Evolutionary conservation across 1,140 invertebrate genomes (phyloP), one percentile per base, ranked within the genome.

Genomic region (Dreissena rostriformis): DNA sequence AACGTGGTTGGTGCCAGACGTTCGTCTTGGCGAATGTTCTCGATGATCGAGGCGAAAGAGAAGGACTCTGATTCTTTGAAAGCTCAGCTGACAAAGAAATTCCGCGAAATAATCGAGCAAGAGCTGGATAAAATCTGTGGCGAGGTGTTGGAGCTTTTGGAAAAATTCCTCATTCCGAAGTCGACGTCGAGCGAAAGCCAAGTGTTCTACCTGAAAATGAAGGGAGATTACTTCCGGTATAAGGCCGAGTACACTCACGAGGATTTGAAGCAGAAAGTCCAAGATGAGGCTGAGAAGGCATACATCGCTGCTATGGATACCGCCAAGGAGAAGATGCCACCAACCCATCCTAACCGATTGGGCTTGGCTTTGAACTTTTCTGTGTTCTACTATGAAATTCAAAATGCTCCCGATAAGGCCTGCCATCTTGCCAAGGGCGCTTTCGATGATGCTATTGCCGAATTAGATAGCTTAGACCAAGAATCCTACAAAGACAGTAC

Each of bases 401-500:
- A 99, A 94, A 99, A 98, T 95, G 97, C 97, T 93, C 98, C 98
- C 94, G 98, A 99, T 94, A 98, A 98, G 95, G 98, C 98, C 94
- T 99, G 98, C 95, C 97, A 98, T 94, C 96, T 99, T 95, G 98
- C 98, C 91, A 99, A 99, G 72, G 76, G 99, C 96, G 98, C 99
- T 87, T 99, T 99, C 95, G 99, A 99, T 95, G 98, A 99, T 94
- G 99, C 99, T 94, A 99, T 99, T 95, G 98, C 98, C 91, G 98
- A 99, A 95, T 95, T 99, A 94, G 98, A 99, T 95, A 98, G 98
- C 93, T 95, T 99, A 91, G 98, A 98, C 93, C 98, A 99, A 94
- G 93, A 99, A 98, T 94, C 99, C 98, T 99, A 99, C 96, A 99
- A 99, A 96, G 99, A 99, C 96, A 98, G 97, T 94, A 99, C 98